phyloP scores from a whole-genome alignment of 2,888 invertebrate species.

The Andrena camellia region DNA sequence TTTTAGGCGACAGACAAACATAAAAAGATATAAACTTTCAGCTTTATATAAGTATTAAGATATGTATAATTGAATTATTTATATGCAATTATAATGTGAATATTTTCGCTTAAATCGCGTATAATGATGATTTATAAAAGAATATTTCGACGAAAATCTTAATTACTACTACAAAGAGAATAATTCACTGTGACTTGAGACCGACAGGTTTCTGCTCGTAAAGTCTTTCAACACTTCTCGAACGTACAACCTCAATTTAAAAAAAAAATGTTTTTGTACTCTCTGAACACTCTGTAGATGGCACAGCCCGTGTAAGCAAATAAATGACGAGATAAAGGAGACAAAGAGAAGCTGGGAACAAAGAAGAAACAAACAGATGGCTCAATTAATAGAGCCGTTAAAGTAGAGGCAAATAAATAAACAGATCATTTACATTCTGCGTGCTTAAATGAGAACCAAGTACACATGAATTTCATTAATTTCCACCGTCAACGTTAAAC shows the following conservation, averaged over 20 bases:
- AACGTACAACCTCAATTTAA: neutral
- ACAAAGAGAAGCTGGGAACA: neutral
- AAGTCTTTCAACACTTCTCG: neutral
- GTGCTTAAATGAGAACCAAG: neutral
- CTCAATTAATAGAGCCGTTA: neutral
- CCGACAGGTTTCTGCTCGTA: neutral
- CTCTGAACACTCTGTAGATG: neutral
- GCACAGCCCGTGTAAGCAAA: neutral
- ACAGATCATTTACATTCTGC: neutral
- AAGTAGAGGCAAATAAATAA: neutral
- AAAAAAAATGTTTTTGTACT: neutral
- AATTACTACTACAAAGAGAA: neutral
- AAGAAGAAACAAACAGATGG: slow-evolving; percentile 5
- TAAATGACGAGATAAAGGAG: slow-evolving; percentile 5
- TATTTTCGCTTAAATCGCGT: no score
- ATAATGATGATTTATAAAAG: no score
- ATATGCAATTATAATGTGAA: no score
- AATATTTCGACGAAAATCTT: neutral
- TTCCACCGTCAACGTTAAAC: neutral
- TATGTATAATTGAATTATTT: no score
- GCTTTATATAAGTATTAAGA: no score
- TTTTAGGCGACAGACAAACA: no score
- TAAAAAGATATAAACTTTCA: no score
- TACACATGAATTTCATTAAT: neutral
- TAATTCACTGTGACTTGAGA: neutral